Percentiles rank a stretch among this genome's conserved stretches.
phyloP scores from a whole-genome alignment of 2,113 vertebrate genomes.

The Hipposideros armiger region DNA sequence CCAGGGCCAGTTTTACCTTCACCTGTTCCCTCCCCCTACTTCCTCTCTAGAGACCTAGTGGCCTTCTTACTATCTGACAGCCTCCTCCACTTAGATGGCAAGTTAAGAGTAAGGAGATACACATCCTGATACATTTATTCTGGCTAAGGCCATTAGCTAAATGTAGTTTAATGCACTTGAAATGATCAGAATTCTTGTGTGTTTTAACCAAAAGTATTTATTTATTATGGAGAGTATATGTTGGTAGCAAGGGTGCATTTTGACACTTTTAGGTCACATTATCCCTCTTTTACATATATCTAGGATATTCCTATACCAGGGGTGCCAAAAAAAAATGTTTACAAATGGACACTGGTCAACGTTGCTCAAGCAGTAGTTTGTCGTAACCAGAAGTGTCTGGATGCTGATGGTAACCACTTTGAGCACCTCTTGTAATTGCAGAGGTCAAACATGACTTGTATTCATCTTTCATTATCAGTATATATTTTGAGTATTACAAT shows the following conservation, averaged over 20 bases:
- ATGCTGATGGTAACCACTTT: too few relatives aligned
- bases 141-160: not conserved
- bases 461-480: too few relatives aligned
- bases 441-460: too few relatives aligned
- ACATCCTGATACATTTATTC: not conserved
- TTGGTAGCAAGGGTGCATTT: not conserved
- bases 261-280: not conserved
- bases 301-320: not conserved
- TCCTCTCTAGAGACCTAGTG: not conserved
- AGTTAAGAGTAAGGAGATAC: not conserved
- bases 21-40: not conserved
- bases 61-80: not conserved
- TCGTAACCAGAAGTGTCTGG: too few relatives aligned
- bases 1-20: not conserved
- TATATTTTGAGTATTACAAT: too few relatives aligned
- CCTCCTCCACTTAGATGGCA: not conserved
- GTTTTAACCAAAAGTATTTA: not conserved
- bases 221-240: not conserved
- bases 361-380: too few relatives aligned
- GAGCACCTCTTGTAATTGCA: too few relatives aligned
- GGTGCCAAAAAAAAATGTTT: too few relatives aligned
- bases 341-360: too few relatives aligned
- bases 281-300: not conserved
- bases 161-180: not conserved
- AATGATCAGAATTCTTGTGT: not conserved